These are phyloP conservation scores for Rhodeus uyekii DNA, from an alignment of 2,797 vertebrate species.

Conservation along the genomic window DNA sequence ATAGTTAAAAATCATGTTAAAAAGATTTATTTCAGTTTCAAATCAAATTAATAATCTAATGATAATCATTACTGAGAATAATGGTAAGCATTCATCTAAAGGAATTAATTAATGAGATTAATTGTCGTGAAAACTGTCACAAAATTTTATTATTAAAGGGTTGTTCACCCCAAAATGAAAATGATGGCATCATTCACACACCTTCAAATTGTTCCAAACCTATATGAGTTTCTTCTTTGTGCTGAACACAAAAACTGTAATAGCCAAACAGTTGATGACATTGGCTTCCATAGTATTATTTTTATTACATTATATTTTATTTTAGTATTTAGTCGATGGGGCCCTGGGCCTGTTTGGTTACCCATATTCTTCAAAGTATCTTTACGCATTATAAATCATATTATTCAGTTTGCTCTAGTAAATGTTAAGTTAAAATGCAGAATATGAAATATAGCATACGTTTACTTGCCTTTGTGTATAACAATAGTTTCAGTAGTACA, in stretches of 20 bases:
- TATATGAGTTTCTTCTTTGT: not conserved
- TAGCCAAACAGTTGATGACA: too few species aligned
- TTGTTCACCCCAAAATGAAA: not conserved
- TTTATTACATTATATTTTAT: too few species aligned
- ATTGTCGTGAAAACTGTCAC: not conserved
- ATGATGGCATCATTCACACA: not conserved
- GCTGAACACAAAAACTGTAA: too few species aligned
- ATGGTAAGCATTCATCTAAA: not conserved
- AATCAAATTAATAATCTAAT: not conserved
- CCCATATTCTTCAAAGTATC: too few species aligned
- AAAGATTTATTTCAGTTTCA: not conserved
- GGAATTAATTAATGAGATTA: not conserved
- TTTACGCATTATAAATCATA: not conserved
- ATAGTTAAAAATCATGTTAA: not conserved
- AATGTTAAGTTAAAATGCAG: not conserved
- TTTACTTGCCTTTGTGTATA: not conserved
- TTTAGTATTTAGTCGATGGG: too few species aligned
- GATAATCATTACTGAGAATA: not conserved
- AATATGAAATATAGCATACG: not conserved
- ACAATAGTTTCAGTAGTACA: not conserved
- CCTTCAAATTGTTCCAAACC: not conserved
- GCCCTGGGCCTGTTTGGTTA: too few species aligned
- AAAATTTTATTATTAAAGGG: not conserved
- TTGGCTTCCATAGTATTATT: too few species aligned
- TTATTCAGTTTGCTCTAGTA: not conserved